Percentiles rank a stretch among this genome's conserved stretches.
These are phyloP conservation scores for Furcula furcula DNA, from an alignment of 2,888 invertebrate species.

Conservation along the genomic window DNA sequence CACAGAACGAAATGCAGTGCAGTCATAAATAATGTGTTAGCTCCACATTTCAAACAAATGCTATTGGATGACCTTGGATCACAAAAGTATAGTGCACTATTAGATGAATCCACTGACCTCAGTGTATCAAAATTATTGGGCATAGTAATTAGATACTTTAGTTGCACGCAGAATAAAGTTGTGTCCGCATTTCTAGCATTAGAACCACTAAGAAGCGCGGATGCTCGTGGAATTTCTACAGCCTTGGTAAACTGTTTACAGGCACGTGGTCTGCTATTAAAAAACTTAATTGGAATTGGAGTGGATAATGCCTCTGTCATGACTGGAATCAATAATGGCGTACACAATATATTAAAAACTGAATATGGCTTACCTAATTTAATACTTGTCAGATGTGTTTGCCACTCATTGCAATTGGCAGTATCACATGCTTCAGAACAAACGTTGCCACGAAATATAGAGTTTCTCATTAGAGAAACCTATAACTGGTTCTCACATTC, in stretches of 20 bases:
- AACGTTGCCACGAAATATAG: conserved; percentile 13
- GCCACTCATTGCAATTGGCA: conserved; percentile 36
- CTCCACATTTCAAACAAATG: too few species aligned
- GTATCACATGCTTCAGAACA: conserved; percentile 32
- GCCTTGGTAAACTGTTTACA: not conserved
- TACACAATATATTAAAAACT: conserved; percentile 25
- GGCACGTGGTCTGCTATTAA: not conserved
- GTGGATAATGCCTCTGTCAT: conserved; percentile 42
- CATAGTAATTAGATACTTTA: too few species aligned
- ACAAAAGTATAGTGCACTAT: too few species aligned
- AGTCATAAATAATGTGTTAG: too few species aligned
- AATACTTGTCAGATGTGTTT: conserved; percentile 25
- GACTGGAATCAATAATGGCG: conserved; percentile 36
- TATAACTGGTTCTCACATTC: conserved; percentile 40
- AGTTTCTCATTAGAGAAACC: conserved; percentile 29
- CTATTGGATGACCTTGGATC: too few species aligned
- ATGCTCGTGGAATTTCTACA: not conserved
- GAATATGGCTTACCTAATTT: conserved; percentile 21
- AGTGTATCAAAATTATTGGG: too few species aligned
- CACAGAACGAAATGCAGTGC: too few species aligned
- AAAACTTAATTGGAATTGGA: conserved; percentile 32
- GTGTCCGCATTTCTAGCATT: not conserved
- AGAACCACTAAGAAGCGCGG: not conserved
- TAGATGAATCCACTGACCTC: too few species aligned
- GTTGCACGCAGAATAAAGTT: too few species aligned